A percentile compares a stretch with the other conserved stretches of the same genome.
Conservation (phyloP, 2,113 vertebrate genomes). For the Mystacornis crossleyi region DNA sequence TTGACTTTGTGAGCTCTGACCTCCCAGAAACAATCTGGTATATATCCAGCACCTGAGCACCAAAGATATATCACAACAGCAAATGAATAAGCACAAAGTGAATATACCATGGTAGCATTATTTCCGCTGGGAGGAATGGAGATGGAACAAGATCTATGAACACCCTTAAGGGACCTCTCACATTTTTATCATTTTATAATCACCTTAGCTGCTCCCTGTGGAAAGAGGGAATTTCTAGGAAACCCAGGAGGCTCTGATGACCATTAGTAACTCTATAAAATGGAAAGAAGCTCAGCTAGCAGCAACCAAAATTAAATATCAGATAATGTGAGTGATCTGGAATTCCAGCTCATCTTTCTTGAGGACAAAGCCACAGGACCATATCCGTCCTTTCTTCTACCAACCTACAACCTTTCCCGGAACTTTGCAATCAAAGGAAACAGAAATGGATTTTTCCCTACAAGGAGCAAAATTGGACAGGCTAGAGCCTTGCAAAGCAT, state of each 20-base stretch:
- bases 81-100: background rate
- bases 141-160: background rate
- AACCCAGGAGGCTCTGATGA: background rate
- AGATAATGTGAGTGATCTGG: background rate
- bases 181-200: background rate
- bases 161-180: background rate
- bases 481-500: background rate
- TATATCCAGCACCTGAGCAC: background rate
- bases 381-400: background rate
- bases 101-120: background rate
- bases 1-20: background rate
- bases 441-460: background rate
- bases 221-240: background rate
- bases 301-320: background rate
- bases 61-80: background rate
- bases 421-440: background rate
- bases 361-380: background rate
- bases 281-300: background rate
- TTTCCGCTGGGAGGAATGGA: background rate
- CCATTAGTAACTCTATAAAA: background rate
- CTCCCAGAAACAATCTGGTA: background rate
- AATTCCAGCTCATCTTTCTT: background rate
- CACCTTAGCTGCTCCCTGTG: background rate
- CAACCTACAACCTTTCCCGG: background rate
- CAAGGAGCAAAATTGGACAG: background rate